Base-by-base conservation (phyloP, 1,140 invertebrate genomes). In the Tetraneura akinire region DNA sequence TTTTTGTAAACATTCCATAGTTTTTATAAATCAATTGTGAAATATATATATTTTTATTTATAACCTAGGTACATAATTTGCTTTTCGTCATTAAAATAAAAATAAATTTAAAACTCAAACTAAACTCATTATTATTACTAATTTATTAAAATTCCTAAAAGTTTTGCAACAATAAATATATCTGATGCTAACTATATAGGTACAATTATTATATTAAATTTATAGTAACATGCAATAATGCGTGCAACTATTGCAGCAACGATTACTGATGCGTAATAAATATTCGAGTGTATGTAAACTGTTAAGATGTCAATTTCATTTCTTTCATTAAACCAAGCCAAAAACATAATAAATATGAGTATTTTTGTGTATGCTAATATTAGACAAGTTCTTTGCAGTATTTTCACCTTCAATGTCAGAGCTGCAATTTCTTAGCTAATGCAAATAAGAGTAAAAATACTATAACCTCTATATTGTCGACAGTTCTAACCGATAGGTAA, bases 391-490 rank as follows among this genome's bases (percentile, higher is more conserved):
- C 21, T 47, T 71, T 23, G 45, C 9, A 16, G 23, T 71, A 32
- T 29, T 71, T 71, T 71, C 68, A 71, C 68, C 68, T 71, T 51
- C 68, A 71, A 71, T 71, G 68, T 71, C 23, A 71, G 3, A n/a
- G n/a, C n/a, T n/a, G n/a, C n/a, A 10, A 18, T 51, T 32, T 32
- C 49, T 51, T 51, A 29, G 21, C 16, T 26, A n/a, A n/a, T 51
- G 29, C 49, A 71, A 70, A 51, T n/a, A 42, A 49, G 9, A 51
- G 3, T 64, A 53, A 10, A 21, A 13, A 23, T 26, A 11, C 13
- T n/a, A 37, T 21, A 37, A 42, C n/a, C 11, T 66, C 1, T 21
- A n/a, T 53, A 53, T 18, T n/a, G n/a, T n/a, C n/a, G n/a, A n/a
- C n/a, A n/a, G n/a, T 51, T 51, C 18, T 51, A 18, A 37, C 13